A percentile compares a stretch with the other conserved stretches of the same genome.
phyloP scores from a whole-genome alignment of 2,797 vertebrate genomes.

The Sphaeramia orbicularis region DNA sequence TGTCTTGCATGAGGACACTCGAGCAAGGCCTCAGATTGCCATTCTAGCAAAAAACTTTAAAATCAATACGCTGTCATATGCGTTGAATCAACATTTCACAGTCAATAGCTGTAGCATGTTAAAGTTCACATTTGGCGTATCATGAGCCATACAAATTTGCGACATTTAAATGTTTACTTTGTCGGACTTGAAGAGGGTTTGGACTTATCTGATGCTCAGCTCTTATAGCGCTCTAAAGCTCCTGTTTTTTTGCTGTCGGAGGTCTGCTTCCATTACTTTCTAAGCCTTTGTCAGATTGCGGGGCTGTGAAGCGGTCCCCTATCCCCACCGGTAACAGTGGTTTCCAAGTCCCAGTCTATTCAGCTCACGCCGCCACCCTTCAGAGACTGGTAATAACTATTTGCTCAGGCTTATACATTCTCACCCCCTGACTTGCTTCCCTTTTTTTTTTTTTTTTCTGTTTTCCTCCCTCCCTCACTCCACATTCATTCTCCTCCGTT shows the following conservation, averaged over 20 bases:
- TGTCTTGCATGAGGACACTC: constrained; percentile 13
- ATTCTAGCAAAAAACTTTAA: constrained; percentile 9
- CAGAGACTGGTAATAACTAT: constrained; percentile 84
- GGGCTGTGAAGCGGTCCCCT: constrained; percentile 69
- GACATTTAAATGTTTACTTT: constrained; percentile 57
- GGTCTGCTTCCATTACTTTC: constrained; percentile 75
- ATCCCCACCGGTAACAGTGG: constrained; percentile 64
- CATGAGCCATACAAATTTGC: constrained; percentile 45
- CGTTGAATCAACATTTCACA: constrained; percentile 32
- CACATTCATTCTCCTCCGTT: constrained; percentile 49
- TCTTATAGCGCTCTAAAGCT: constrained; percentile 49
- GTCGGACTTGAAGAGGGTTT: constrained; percentile 52
- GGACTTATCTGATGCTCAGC: constrained; percentile 62
- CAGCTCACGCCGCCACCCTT: constrained; percentile 78
- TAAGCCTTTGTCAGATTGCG: constrained; percentile 79
- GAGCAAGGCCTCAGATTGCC: not conserved
- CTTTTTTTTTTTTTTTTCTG: constrained; percentile 30
- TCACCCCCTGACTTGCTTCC: constrained; percentile 50
- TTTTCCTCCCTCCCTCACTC: constrained; percentile 36
- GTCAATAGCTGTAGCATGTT: not conserved
- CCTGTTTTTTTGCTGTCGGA: constrained; percentile 44
- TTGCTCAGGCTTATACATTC: constrained; percentile 84
- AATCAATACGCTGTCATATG: constrained; percentile 18
- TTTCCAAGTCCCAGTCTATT: constrained; percentile 79
- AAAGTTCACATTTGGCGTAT: constrained; percentile 48